Conservation (phyloP, 2,113 vertebrate species). For the Tachuris rubrigastra region DNA sequence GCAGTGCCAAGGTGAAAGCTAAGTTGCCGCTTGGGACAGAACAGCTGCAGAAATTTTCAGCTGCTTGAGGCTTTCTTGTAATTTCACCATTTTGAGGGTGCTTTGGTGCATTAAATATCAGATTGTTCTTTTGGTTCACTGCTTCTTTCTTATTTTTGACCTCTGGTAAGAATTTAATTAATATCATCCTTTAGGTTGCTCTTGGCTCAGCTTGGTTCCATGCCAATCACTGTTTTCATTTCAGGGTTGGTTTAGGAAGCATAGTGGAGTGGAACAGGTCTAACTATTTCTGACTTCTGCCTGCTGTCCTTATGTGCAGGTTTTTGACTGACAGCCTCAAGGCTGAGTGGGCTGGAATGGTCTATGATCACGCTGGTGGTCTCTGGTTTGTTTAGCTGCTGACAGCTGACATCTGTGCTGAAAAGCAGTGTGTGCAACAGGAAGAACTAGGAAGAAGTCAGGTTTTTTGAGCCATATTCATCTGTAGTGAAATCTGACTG, state of each 20-base stretch:
- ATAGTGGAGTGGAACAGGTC: neutral
- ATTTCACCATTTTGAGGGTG: neutral
- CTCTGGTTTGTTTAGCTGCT: neutral
- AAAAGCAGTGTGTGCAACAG: neutral
- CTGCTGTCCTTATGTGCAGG: neutral
- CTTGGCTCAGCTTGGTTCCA: neutral
- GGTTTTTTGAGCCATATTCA: neutral
- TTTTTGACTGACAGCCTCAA: neutral
- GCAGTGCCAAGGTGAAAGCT: neutral
- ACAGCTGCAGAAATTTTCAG: neutral
- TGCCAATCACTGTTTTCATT: conserved; percentile 17
- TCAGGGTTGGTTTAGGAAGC: conserved; percentile 16
- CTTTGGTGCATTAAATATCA: conserved; percentile 8
- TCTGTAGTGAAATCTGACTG: neutral
- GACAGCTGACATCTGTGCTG: conserved; percentile 15
- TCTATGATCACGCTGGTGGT: neutral
- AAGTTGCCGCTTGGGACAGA: rapidly evolving
- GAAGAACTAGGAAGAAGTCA: neutral
- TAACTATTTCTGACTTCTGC: neutral
- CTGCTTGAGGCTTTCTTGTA: neutral
- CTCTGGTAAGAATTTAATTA: neutral
- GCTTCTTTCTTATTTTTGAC: conserved; percentile 26
- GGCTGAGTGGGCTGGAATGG: neutral
- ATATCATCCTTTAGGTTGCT: neutral
- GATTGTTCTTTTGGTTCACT: neutral